A percentile compares a stretch with the other conserved stretches of the same genome.
phyloP scores from a whole-genome alignment of 2,888 invertebrate species.

The Cremastinae sp. region DNA sequence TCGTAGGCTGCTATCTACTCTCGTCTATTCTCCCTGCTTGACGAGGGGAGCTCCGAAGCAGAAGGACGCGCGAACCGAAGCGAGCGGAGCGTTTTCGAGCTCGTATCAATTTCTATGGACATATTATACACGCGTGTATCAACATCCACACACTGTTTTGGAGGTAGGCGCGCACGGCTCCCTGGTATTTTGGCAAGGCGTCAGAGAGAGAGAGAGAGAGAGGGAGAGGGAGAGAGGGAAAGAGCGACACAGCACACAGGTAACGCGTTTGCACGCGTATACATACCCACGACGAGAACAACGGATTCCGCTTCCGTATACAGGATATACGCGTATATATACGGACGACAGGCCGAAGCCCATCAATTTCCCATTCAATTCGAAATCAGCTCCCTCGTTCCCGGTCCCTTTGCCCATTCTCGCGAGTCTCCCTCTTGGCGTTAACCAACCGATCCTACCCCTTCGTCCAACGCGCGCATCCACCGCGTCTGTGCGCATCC shows the following conservation, averaged over 20 bases:
- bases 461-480: slow-evolving; percentile 39
- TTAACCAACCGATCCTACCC: slow-evolving; percentile 43
- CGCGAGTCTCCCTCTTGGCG: slow-evolving; percentile 36
- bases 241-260: slow-evolving; percentile 34
- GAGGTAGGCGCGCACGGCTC: not conserved
- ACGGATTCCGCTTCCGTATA: slow-evolving; percentile 70
- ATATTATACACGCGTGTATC: slow-evolving; percentile 2
- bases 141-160: not conserved
- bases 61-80: slow-evolving; percentile 3
- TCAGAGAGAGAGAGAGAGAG: slow-evolving; percentile 4
- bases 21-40: not conserved
- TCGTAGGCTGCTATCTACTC: slow-evolving; percentile 26
- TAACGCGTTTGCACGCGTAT: slow-evolving; percentile 62
- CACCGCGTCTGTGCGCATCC: slow-evolving; percentile 11
- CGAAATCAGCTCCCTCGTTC: slow-evolving; percentile 60
- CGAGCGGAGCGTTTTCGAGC: not conserved
- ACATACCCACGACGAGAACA: slow-evolving; percentile 68
- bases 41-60: not conserved
- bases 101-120: not conserved
- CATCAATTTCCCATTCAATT: slow-evolving; percentile 77
- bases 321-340: slow-evolving; percentile 70
- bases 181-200: too few species aligned
- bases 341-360: slow-evolving; percentile 73
- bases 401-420: slow-evolving; percentile 27
- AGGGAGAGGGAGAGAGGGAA: slow-evolving; percentile 15